Evolutionary conservation across 2,888 invertebrate species (phyloP).

Genomic region (Cotesia congregata): DNA sequence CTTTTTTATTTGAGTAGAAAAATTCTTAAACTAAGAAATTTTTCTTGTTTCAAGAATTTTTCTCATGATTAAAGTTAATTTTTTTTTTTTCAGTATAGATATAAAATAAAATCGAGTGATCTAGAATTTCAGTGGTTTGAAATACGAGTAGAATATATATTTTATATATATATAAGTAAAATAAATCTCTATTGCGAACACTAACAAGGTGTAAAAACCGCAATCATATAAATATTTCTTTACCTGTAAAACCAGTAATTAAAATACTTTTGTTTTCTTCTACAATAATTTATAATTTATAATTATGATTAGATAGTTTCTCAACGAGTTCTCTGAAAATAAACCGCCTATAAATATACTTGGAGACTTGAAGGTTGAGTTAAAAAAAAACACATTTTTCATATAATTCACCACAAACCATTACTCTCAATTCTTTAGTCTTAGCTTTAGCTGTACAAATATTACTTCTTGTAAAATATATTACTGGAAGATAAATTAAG

Average conservation of each 20-base stretch:
- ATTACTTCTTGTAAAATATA: background rate
- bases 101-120: conserved; percentile 44
- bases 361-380: background rate
- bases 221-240: background rate
- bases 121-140: conserved; percentile 58
- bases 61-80: too few species aligned
- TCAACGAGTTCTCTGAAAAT: background rate
- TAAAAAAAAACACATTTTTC: conserved; percentile 6
- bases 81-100: background rate
- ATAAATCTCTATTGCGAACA: background rate
- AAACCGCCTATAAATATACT: background rate
- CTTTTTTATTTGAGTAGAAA: too few species aligned
- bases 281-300: background rate
- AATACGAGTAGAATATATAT: conserved; percentile 59
- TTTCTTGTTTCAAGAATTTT: background rate
- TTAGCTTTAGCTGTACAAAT: conserved; percentile 3
- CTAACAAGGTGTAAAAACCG: background rate
- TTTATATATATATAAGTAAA: background rate
- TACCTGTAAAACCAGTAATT: background rate
- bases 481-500: conserved; percentile 2
- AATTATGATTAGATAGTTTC: too few species aligned
- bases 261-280: background rate
- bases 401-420: background rate
- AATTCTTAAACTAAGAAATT: too few species aligned
- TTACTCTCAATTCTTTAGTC: background rate